Evolutionary conservation across 1,140 invertebrate species (phyloP).

Genomic region (Drosophila busckii): DNA sequence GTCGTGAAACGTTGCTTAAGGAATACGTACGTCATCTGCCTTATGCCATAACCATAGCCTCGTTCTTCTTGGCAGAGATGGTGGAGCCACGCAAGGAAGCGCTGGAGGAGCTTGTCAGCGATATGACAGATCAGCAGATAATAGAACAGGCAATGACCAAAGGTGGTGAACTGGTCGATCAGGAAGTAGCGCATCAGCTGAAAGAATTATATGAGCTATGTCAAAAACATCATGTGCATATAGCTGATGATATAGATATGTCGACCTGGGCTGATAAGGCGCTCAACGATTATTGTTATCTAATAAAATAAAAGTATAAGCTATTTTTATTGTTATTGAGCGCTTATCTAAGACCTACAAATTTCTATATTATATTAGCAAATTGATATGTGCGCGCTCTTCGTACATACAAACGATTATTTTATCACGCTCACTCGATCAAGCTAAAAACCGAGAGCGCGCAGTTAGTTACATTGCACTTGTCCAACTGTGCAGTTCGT

Average conservation of each 20-base stretch:
- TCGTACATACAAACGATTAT: no score
- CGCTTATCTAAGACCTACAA: no score
- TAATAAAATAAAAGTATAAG: constrained; percentile 4
- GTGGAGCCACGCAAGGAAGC: constrained; percentile 31
- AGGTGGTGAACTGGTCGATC: constrained; percentile 56
- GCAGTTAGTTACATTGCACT: constrained; percentile 11
- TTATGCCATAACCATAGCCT: constrained; percentile 31
- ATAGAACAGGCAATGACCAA: constrained; percentile 7
- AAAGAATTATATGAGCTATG: constrained; percentile 59
- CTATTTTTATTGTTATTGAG: no score
- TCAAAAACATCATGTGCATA: constrained; percentile 31
- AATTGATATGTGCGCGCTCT: no score
- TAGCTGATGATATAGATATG: constrained; percentile 47
- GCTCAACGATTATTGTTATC: neutral
- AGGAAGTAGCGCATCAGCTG: constrained; percentile 58
- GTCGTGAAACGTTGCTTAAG: constrained; percentile 42
- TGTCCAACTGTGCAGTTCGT: constrained; percentile 2
- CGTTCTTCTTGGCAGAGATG: constrained; percentile 44
- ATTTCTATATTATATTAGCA: no score
- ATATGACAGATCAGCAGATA: constrained; percentile 19
- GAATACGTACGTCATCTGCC: constrained; percentile 65
- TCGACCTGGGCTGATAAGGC: constrained; percentile 2
- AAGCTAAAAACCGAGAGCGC: no score
- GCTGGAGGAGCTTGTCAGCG: constrained; percentile 25
- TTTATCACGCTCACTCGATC: no score